Evolutionary conservation across 1,140 invertebrate species (phyloP), one percentile per base, ranked within the genome.

Genomic region (Neomicropteryx cornuta): DNA sequence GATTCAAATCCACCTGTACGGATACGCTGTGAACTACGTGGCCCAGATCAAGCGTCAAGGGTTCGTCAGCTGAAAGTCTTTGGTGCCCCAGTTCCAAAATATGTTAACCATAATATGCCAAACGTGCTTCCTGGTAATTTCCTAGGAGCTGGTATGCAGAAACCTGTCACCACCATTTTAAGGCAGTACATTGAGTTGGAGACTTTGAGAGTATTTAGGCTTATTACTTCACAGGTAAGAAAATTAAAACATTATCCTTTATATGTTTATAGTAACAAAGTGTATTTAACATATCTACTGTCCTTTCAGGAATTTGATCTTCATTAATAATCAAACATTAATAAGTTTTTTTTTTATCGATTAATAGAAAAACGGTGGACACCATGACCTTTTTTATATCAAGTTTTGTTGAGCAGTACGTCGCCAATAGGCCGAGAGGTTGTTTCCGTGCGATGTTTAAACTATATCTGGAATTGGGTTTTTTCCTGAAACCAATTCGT

Each of bases 121-220:
- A 70, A 47, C 66, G 51, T 45, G 60, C 72, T 0, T 44, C 32
- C 2, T 58, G 55, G 4, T 14, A n/a, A n/a, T n/a, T n/a, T n/a
- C n/a, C n/a, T n/a, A n/a, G n/a, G n/a, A n/a, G n/a, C n/a, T n/a
- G n/a, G n/a, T n/a, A 45, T 41, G 52, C 23, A 27, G 23, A 8
- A 8, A 13, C 65, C 0, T 41, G 23, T 32, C 22, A 16, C 66
- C 11, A 72, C 72, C n/a, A 81, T 91, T 20, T 81, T 91, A 39
- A 86, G 89, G 50, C 73, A 79, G 34, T 85, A 89, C 53, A 91
- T 89, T 51, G 92, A 97, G 67, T 68, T 81, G 10, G 92, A 97
- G 66, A 96, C 93, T 0, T 62, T 97, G 6, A 76, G 87, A 51
- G 91, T 97, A 0, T 97, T 97, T 56, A 72, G 92, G n/a, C 68